Evolutionary conservation across 2,113 vertebrate genomes (phyloP).

Genomic region (Mus spicilegus): DNA sequence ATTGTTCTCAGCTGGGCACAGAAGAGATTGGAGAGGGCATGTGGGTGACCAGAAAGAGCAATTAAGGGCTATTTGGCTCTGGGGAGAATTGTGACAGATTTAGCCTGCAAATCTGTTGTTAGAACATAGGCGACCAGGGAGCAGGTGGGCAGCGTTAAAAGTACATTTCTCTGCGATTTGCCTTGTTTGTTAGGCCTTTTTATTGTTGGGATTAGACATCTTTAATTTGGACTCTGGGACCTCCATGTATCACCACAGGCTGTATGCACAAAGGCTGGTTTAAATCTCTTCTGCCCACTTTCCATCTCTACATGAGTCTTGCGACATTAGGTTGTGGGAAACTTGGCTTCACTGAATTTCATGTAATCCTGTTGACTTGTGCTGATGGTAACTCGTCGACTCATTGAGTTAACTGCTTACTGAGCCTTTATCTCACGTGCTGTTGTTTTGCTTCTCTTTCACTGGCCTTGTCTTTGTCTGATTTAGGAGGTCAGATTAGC

Average conservation of each 20-base stretch:
- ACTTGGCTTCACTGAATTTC: slow-evolving; percentile 23
- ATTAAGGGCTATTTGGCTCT: slow-evolving; percentile 55
- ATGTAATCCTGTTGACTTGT: neutral
- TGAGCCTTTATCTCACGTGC: slow-evolving; percentile 24
- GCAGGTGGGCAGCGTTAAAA: slow-evolving; percentile 40
- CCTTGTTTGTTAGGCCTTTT: slow-evolving; percentile 18
- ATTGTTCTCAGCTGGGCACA: slow-evolving; percentile 31
- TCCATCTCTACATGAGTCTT: neutral
- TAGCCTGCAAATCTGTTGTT: slow-evolving; percentile 42
- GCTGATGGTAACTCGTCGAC: neutral
- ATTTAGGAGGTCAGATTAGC: neutral
- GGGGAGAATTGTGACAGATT: slow-evolving; percentile 34
- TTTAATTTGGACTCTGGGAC: slow-evolving; percentile 48
- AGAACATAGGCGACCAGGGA: slow-evolving; percentile 16
- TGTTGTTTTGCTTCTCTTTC: slow-evolving; percentile 3
- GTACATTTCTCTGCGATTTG: neutral
- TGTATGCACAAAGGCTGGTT: slow-evolving; percentile 2
- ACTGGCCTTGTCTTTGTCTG: slow-evolving; percentile 24
- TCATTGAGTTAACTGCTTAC: slow-evolving; percentile 30
- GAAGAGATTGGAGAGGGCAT: neutral
- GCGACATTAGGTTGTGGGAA: neutral
- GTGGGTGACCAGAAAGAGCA: slow-evolving; percentile 17
- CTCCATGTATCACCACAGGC: slow-evolving; percentile 9
- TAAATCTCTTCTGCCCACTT: slow-evolving; percentile 2
- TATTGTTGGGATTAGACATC: slow-evolving; percentile 36